These are phyloP conservation scores for Drosophila ficusphila DNA, from an alignment of 1,140 invertebrate genomes.

Conservation along the genomic window DNA sequence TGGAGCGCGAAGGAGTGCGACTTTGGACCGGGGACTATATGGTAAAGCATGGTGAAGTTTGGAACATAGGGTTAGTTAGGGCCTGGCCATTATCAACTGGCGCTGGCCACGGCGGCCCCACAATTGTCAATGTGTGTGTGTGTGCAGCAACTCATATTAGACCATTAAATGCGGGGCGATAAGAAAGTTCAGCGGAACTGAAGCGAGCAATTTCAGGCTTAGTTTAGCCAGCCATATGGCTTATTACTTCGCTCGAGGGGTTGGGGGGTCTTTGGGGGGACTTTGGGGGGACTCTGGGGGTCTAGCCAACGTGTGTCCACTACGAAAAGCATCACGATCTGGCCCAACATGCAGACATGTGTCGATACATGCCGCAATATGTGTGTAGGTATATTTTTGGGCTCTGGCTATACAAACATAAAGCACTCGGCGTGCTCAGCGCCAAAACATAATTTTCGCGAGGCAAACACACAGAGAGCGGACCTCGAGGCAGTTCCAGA, in stretches of 20 bases:
- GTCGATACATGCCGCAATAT: conserved; percentile 47
- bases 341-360: conserved; percentile 65
- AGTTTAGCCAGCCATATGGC: conserved; percentile 53
- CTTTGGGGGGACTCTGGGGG: neutral
- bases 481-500: conserved; percentile 1
- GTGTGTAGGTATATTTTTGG: conserved; percentile 22
- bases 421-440: conserved; percentile 27
- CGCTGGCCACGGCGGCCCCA: conserved; percentile 12
- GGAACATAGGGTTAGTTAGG: conserved; percentile 4
- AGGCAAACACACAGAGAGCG: conserved; percentile 2
- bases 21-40: conserved; percentile 26
- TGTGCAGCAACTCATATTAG: conserved; percentile 76
- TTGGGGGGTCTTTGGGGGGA: neutral
- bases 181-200: conserved; percentile 82
- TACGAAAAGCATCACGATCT: conserved; percentile 75
- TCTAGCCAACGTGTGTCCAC: conserved; percentile 67
- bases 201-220: conserved; percentile 80
- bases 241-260: neutral
- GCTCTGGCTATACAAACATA: conserved; percentile 16
- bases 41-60: neutral
- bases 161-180: conserved; percentile 79
- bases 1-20: conserved; percentile 64
- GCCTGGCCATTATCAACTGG: conserved; percentile 24
- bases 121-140: conserved; percentile 27
- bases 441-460: conserved; percentile 63